Conservation (phyloP, 2,888 invertebrate species). For the Penaeus monodon region DNA sequence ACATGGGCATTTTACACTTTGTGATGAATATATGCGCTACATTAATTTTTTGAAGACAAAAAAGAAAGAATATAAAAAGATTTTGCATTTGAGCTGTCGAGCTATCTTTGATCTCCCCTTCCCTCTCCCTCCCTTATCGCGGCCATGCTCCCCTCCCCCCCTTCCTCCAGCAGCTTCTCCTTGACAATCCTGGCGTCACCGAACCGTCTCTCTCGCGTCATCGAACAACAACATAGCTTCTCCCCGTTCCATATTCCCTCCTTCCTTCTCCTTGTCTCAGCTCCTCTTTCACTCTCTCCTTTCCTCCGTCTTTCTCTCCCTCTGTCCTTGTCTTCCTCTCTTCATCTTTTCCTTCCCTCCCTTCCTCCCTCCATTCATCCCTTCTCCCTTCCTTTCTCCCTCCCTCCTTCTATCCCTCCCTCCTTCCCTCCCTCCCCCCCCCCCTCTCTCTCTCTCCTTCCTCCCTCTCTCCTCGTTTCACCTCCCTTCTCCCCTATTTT, state of each 20-base stretch:
- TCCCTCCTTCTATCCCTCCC: neutral
- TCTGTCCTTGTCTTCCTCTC: neutral
- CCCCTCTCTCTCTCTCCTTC: neutral
- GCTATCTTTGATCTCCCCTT: neutral
- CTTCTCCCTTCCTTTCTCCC: neutral
- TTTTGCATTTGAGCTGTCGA: too few species aligned
- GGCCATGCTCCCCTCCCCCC: neutral
- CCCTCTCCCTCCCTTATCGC: neutral
- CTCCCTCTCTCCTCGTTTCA: neutral
- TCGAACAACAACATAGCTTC: slow-evolving; percentile 1
- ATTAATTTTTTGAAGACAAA: too few species aligned
- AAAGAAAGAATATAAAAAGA: too few species aligned
- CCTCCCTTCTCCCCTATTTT: neutral
- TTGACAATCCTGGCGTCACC: neutral
- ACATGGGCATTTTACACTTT: too few species aligned
- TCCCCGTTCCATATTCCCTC: neutral
- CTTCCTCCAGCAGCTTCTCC: neutral
- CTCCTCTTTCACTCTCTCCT: slow-evolving; percentile 7
- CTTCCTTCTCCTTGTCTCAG: neutral
- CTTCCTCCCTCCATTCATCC: neutral
- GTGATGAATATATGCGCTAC: too few species aligned
- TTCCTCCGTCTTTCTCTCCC: neutral
- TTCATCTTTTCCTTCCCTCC: neutral
- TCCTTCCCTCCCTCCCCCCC: neutral
- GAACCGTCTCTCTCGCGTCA: neutral